These are phyloP conservation scores for Drosophila limbata DNA, from an alignment of 2,888 invertebrate species.

Conservation along the genomic window DNA sequence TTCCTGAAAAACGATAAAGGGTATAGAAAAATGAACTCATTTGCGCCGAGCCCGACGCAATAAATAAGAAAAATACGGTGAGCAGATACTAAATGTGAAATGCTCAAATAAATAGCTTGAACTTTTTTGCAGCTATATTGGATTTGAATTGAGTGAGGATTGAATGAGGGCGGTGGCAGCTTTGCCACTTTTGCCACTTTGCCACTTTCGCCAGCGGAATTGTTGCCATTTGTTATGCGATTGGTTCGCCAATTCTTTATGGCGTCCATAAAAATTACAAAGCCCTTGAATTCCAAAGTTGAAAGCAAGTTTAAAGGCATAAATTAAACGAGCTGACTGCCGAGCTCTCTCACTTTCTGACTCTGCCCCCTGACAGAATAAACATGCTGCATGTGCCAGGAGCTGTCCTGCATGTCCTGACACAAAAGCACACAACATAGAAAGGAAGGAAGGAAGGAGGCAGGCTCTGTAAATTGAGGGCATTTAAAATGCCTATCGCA, in stretches of 20 bases:
- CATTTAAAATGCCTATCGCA: slow-evolving; percentile 74
- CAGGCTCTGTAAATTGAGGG: slow-evolving; percentile 49
- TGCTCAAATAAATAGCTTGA: slow-evolving; percentile 75
- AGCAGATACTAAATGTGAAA: slow-evolving; percentile 78
- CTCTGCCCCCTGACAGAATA: slow-evolving; percentile 50
- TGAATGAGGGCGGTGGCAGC: slow-evolving; percentile 19
- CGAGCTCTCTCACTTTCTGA: neutral
- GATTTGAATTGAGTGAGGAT: slow-evolving; percentile 67
- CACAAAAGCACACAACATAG: slow-evolving; percentile 28
- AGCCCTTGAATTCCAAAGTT: slow-evolving; percentile 54
- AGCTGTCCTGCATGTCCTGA: slow-evolving; percentile 53
- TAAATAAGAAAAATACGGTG: slow-evolving; percentile 75
- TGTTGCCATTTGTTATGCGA: slow-evolving; percentile 79
- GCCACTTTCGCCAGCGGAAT: slow-evolving; percentile 65
- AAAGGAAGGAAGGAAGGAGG: slow-evolving; percentile 16
- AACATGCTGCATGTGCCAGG: slow-evolving; percentile 63
- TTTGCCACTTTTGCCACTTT: slow-evolving; percentile 46
- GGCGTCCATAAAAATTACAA: slow-evolving; percentile 64
- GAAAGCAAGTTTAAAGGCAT: slow-evolving; percentile 62
- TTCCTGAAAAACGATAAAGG: too few species aligned
- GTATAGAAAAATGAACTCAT: slow-evolving; percentile 63
- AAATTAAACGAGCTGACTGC: slow-evolving; percentile 60
- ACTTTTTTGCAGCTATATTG: slow-evolving; percentile 64
- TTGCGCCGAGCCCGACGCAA: slow-evolving; percentile 50
- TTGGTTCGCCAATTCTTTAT: slow-evolving; percentile 64